Evolutionary conservation across 2,113 vertebrate genomes (phyloP).

Genomic region (Chascanopsetta lugubris): DNA sequence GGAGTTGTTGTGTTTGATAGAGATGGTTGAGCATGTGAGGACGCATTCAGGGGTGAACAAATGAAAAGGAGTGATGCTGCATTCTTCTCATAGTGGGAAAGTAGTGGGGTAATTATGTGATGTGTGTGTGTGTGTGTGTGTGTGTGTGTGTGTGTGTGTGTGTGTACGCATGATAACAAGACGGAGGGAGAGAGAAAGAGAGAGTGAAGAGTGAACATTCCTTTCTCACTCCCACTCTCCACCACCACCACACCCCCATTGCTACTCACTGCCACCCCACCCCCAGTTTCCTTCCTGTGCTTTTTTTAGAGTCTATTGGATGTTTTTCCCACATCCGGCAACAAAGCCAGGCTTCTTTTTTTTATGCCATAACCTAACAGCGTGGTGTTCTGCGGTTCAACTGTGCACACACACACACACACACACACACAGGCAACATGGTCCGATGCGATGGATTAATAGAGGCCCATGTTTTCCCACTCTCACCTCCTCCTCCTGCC

Average conservation of each 20-base stretch:
- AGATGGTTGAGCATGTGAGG: slow-evolving; percentile 33
- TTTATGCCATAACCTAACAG: slow-evolving; percentile 81
- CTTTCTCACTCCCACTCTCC: slow-evolving; percentile 87
- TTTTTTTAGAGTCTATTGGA: slow-evolving; percentile 95
- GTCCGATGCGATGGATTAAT: slow-evolving; percentile 64
- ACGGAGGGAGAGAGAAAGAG: slow-evolving; percentile 64
- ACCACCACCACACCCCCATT: slow-evolving; percentile 68
- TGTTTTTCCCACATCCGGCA: slow-evolving; percentile 93
- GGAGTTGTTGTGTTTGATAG: slow-evolving; percentile 1
- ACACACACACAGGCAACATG: slow-evolving; percentile 49
- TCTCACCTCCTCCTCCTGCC: background rate
- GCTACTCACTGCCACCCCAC: slow-evolving; percentile 84
- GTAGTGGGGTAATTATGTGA: slow-evolving; percentile 64
- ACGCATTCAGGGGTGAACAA: slow-evolving; percentile 20
- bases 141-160: too few relatives aligned
- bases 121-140: too few relatives aligned
- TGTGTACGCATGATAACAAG: slow-evolving; percentile 66
- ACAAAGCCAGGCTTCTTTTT: slow-evolving; percentile 93
- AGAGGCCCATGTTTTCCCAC: slow-evolving; percentile 18
- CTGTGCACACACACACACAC: too few relatives aligned
- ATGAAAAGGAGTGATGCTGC: slow-evolving; percentile 50
- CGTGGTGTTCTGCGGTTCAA: slow-evolving; percentile 66
- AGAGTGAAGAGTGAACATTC: slow-evolving; percentile 87
- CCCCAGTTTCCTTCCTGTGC: slow-evolving; percentile 98
- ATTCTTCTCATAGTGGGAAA: slow-evolving; percentile 67